These are phyloP conservation scores for Phyllotreta cruciferae DNA, from an alignment of 2,888 invertebrate genomes.

Conservation along the genomic window DNA sequence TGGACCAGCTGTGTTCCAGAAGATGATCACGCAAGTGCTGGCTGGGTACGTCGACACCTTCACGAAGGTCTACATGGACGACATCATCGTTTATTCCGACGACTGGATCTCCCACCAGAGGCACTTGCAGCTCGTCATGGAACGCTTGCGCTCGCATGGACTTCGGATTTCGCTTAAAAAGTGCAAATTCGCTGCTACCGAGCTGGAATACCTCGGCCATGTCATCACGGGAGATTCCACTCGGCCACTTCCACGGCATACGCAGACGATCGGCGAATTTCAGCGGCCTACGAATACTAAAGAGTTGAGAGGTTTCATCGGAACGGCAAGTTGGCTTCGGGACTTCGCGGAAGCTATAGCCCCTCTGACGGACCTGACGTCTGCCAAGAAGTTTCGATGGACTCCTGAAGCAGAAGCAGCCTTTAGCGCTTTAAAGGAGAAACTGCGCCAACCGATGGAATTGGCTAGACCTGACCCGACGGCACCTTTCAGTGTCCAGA, in stretches of 20 bases:
- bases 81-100: constrained; percentile 43
- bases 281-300: constrained; percentile 23
- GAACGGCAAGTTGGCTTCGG: constrained; percentile 21
- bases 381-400: constrained; percentile 34
- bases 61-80: constrained; percentile 46
- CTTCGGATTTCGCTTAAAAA: constrained; percentile 31
- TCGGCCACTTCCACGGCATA: constrained; percentile 30
- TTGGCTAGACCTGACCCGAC: constrained; percentile 38
- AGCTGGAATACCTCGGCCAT: constrained; percentile 35
- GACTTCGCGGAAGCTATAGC: constrained; percentile 28
- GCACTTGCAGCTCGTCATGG: constrained; percentile 36
- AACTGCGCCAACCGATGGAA: constrained; percentile 30
- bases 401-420: constrained; percentile 25
- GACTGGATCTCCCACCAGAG: constrained; percentile 34
- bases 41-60: constrained; percentile 17
- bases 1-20: no score
- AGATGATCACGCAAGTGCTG: constrained; percentile 8
- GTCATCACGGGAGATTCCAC: constrained; percentile 29
- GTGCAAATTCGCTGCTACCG: constrained; percentile 31
- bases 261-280: constrained; percentile 20
- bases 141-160: no score
- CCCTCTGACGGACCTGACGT: constrained; percentile 40
- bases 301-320: constrained; percentile 41
- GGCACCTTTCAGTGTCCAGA: constrained; percentile 39
- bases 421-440: constrained; percentile 32